A percentile compares a stretch with the other conserved stretches of the same genome.
Evolutionary conservation across 2,113 vertebrate genomes (phyloP).

Genomic region (Neodon shergylaensis): DNA sequence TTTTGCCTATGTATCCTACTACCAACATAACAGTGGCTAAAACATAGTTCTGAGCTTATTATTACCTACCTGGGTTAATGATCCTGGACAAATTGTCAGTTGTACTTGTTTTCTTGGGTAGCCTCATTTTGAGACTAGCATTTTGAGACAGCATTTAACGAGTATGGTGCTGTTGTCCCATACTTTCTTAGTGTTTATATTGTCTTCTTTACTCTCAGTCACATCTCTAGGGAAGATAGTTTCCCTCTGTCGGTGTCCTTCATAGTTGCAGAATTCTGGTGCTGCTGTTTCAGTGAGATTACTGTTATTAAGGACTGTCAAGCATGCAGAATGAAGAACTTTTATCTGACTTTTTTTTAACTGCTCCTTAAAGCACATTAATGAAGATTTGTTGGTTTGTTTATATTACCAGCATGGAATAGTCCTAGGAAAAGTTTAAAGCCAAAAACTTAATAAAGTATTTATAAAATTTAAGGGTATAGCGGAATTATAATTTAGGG

Average conservation of each 20-base stretch:
- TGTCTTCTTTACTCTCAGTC: not conserved
- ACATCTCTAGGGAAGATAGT: not conserved
- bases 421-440: not conserved
- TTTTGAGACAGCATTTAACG: not conserved
- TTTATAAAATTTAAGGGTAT: not conserved
- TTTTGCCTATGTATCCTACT: not conserved
- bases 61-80: not conserved
- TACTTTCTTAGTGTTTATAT: not conserved
- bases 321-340: not conserved
- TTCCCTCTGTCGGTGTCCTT: no score
- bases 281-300: not conserved
- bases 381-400: not conserved
- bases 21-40: not conserved
- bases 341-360: not conserved
- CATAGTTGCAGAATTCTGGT: no score
- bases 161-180: not conserved
- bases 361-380: not conserved
- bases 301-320: not conserved
- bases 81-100: not conserved
- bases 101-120: not conserved
- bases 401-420: not conserved
- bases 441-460: no score
- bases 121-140: not conserved
- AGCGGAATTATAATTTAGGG: not conserved
- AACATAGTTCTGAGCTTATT: not conserved